Percentiles rank a stretch among this genome's conserved stretches.
Evolutionary conservation across 2,113 vertebrate species (phyloP).

Genomic region (Lepus europaeus): DNA sequence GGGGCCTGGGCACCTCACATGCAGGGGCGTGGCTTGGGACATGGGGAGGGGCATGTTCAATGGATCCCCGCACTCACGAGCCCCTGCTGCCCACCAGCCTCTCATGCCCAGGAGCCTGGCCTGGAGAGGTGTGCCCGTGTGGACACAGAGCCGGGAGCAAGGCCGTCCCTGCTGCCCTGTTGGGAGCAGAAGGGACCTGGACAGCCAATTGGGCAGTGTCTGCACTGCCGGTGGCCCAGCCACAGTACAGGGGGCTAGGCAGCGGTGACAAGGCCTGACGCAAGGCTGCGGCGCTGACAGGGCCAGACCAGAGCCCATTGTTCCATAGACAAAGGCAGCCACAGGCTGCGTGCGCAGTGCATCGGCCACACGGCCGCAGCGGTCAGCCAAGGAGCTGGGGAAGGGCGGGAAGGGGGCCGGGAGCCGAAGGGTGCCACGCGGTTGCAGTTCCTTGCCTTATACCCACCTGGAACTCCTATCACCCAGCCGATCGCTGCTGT

Average conservation of each 20-base stretch:
- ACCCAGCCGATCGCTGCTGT: accelerated
- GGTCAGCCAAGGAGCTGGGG: not conserved
- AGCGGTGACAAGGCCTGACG: not conserved
- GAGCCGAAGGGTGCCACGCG: accelerated
- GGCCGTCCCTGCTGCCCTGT: not conserved
- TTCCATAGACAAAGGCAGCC: not conserved
- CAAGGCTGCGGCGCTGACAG: not conserved
- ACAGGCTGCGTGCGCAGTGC: accelerated
- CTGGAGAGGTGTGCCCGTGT: not conserved
- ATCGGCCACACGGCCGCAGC: not conserved
- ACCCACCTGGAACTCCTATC: not conserved
- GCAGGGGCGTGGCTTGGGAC: not conserved
- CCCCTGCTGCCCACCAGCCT: not conserved
- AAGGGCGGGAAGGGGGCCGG: accelerated
- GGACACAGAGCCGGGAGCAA: accelerated
- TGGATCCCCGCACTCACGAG: accelerated
- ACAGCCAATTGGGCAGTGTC: not conserved
- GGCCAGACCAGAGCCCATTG: not conserved
- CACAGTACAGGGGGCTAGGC: not conserved
- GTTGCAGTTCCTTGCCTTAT: not conserved
- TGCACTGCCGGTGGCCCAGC: not conserved
- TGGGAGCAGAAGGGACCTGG: not conserved
- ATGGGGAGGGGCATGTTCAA: not conserved
- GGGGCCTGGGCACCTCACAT: not conserved
- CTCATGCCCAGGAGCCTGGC: not conserved